phyloP scores from a whole-genome alignment of 2,113 vertebrate genomes.

The Crotophaga sulcirostris region DNA sequence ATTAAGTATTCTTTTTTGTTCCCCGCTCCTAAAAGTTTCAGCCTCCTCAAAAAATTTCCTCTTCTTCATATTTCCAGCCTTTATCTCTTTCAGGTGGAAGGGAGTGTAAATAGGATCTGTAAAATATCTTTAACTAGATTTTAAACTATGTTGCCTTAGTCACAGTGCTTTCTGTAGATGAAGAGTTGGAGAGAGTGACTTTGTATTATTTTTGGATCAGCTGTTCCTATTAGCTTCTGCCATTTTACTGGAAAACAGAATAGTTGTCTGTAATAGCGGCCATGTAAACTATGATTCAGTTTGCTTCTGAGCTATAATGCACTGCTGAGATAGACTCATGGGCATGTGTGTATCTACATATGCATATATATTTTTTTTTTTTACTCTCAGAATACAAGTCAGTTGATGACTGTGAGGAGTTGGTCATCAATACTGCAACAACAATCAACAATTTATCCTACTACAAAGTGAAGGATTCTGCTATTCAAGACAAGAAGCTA shows the following conservation, averaged over 20 bases:
- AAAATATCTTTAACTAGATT: neutral
- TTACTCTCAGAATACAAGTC: constrained; percentile 81
- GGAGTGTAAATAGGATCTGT: neutral
- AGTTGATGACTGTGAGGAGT: constrained; percentile 84
- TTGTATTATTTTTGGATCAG: neutral
- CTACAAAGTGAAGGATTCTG: constrained; percentile 81
- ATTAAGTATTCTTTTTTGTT: neutral
- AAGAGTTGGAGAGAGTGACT: neutral
- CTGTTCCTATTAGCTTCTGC: neutral
- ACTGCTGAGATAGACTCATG: neutral
- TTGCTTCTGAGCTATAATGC: neutral
- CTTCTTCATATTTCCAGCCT: neutral
- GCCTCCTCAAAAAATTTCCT: neutral
- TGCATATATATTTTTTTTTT: neutral
- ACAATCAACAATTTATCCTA: constrained; percentile 94
- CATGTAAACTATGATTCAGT: neutral
- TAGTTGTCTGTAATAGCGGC: neutral
- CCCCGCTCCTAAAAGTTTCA: neutral
- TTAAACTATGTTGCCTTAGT: neutral
- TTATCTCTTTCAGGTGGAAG: neutral
- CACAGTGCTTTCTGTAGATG: neutral
- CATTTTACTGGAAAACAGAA: neutral
- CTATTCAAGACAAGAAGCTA: constrained; percentile 75
- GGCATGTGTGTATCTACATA: neutral
- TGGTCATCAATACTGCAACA: constrained; percentile 85